Base-by-base conservation (phyloP, 2,113 vertebrate genomes). In the Dromaius novaehollandiae region DNA sequence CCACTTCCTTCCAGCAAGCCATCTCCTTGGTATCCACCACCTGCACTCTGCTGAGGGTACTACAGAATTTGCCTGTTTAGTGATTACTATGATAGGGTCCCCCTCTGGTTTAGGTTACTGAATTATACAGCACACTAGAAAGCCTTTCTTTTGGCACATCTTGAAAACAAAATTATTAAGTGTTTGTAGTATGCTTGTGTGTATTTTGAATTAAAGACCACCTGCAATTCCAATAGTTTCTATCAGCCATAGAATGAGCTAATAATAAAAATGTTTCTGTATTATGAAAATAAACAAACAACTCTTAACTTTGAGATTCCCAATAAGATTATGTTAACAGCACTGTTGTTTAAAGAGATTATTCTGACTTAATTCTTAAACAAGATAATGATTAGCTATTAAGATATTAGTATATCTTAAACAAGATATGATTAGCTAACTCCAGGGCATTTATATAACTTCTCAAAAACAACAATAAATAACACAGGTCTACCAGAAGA, bases 371-470 rank as follows among this genome's bases (percentile, higher is more conserved):
- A 58, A 32, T 40, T 81, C 36, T 89, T 80, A 73, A 55, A 64
- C 7, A 61, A 80, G 51, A 89, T 16, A 17, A 68, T 90, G 30
- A 92, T 66, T 92, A 76, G 70, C 48, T 95, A 36, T 91, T 92
- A 38, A 38, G 38, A 38, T 38, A 38, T 38, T 38, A 38, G 38
- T 38, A 38, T 38, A 38, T 38, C 38, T 38, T 38, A 6, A 38
- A 38, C 38, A 38, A 38, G 38, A 38, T 38, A 96, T 28, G 30
- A 92, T 65, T 92, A 75, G 71, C 46, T 95, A 38, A 40, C 90
- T 92, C 84, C 81, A 90, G 97, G 48, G 42, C 82, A 96, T 25
- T 94, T 91, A 90, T 85, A 44, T 88, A 82, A 75, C 40, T 88
- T 86, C 78, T 97, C 88, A 89, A 82, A 84, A 82, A 25, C 38